Evolutionary conservation across 2,888 invertebrate species (phyloP), one percentile per base, ranked within the genome.

Genomic region (Cerceris rybyensis): DNA sequence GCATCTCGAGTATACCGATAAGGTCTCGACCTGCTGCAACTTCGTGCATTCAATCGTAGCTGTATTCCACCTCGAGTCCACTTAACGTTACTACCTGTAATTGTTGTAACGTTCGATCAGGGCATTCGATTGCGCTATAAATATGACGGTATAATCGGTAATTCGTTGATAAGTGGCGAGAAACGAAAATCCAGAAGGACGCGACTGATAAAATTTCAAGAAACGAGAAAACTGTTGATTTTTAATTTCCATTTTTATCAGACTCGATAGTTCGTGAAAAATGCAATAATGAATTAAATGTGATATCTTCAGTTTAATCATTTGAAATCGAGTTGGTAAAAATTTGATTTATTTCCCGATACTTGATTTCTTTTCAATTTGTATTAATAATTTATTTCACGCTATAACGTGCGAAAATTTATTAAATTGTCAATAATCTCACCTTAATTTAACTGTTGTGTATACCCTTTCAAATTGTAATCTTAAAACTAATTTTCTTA

Each of bases 11-110:
- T 74, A 55, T 78, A 76, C 61, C 76, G 78, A 80, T 82, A 86
- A 87, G 88, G 88, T 89, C 88, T 85, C 86, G 88, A 89, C 88
- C 89, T 70, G 84, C 78, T 61, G 78, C 77, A 82, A 80, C 87
- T 84, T 80, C 84, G 83, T 81, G 87, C 85, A 86, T 87, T 87
- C 87, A 84, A 87, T 86, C 87, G 84, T 83, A 64, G 78, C 58
- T 70, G 28, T 28, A 68, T 78, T 78, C 72, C 59, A 73, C 67
- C 78, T 75, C 60, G 68, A 81, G 76, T 74, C 76, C 84, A 79
- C 75, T 79, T 77, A 79, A 74, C 77, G 64, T 67, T 79, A 72
- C 84, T 78, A 76, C 76, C 73, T 81, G 78, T 84, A 78, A 81
- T 84, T 77, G 69, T 72, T 71, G 54, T 65, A 81, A 72, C 69